Percentiles rank a stretch among this genome's conserved stretches.
Evolutionary conservation across 2,888 invertebrate species (phyloP).

Genomic region (Apamea crenata): DNA sequence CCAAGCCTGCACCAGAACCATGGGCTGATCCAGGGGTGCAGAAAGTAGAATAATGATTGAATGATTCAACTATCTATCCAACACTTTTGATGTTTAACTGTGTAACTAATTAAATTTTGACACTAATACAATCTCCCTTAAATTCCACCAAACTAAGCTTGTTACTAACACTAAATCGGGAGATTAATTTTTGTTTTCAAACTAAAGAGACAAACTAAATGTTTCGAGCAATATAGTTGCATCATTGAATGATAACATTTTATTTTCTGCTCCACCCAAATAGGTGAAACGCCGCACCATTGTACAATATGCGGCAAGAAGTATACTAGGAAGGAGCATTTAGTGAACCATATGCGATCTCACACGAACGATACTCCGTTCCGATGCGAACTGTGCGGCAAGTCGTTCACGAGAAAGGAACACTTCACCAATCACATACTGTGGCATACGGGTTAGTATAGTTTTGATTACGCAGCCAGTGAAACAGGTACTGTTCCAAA

Average conservation of each 20-base stretch:
- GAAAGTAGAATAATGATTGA: conserved; percentile 86
- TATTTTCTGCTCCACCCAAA: conserved; percentile 87
- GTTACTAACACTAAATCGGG: conserved; percentile 67
- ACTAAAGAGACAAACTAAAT: conserved; percentile 75
- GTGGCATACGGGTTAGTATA: conserved; percentile 94
- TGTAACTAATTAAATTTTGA: conserved; percentile 63
- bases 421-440: conserved; percentile 97
- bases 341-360: conserved; percentile 96
- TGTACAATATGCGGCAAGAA: conserved; percentile 97
- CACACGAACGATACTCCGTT: conserved; percentile 97
- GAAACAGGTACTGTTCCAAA: conserved; percentile 37
- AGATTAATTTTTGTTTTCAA: conserved; percentile 58
- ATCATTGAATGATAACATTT: conserved; percentile 89
- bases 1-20: conserved; percentile 86
- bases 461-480: conserved; percentile 68
- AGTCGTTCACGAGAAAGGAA: conserved; percentile 96
- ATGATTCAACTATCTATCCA: conserved; percentile 88
- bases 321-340: conserved; percentile 96
- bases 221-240: conserved; percentile 85
- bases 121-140: conserved; percentile 71
- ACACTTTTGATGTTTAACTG: conserved; percentile 54
- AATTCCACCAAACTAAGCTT: conserved; percentile 56
- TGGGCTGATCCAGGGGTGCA: conserved; percentile 82
- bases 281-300: conserved; percentile 96
- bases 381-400: conserved; percentile 96